Base-by-base conservation (phyloP, 2,113 vertebrate species). In the Drymodes brunneopygia region DNA sequence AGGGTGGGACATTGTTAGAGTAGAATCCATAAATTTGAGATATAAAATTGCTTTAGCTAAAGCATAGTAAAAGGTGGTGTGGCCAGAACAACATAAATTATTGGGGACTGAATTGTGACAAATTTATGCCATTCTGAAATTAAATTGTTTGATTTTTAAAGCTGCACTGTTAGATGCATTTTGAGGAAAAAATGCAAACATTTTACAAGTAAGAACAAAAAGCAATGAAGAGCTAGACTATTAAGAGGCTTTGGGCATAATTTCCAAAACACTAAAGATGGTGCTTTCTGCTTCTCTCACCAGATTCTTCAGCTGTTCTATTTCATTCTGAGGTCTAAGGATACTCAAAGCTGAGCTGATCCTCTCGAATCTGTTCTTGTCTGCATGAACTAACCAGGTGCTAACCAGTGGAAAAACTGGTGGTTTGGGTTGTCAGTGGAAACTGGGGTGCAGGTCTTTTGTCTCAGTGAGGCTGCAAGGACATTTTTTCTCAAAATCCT, bases 51-150 rank as follows among this genome's bases (percentile, higher is more conserved):
- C 25, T 75, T 51, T 85, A 72, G 24, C 28, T 38, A n/a, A 65
- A 64, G 7, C 22, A 36, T 29, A 60, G 8, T 56, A 33, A 78
- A 81, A 86, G 50, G 9, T 3, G 15, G 3, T 0, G 0, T 48
- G 40, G 17, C 27, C 47, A 50, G n/a, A 87, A 38, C 4, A 51
- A 29, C 0, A 0, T 33, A 35, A 85, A 64, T 71, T 67, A 4
- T 19, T 64, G 27, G 19, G 44, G 13, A 61, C 7, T 50, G 28
- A 87, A 31, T 44, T 70, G 17, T 69, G 29, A 45, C 8, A 22
- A 64, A 64, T 51, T 51, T 44, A 29, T 72, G 18, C 56, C 1
- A 2, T 38, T 24, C 28, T 81, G 54, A 86, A 69, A 96, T 65
- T 10, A 72, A 86, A 44, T 47, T 0, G 8, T 54, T 89, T 87